A percentile compares a stretch with the other conserved stretches of the same genome.
Conservation (phyloP, 2,888 invertebrate genomes). For the Blastobasis lacticolella region DNA sequence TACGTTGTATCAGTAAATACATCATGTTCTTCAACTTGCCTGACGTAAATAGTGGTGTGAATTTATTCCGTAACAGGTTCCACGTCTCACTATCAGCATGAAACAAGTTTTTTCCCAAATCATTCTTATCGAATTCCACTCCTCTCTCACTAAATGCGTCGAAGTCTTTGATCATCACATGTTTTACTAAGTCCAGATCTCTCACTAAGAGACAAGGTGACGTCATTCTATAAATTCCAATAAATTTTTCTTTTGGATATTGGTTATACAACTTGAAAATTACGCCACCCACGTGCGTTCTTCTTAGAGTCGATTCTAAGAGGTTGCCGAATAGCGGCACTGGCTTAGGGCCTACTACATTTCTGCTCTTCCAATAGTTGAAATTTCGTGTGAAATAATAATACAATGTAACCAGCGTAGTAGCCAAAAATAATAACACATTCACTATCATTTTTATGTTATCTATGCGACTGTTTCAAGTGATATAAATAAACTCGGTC, state of each 20-base stretch:
- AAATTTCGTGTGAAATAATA: background rate
- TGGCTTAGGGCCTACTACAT: background rate
- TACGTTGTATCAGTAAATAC: conserved; percentile 29
- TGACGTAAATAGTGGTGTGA: conserved; percentile 44
- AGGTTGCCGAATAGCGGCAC: background rate
- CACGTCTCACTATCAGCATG: conserved; percentile 37
- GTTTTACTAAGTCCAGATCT: conserved; percentile 41
- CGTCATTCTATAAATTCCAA: conserved; percentile 40
- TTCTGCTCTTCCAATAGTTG: background rate
- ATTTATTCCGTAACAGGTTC: conserved; percentile 30
- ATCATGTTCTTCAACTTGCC: conserved; percentile 46
- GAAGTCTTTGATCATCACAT: conserved; percentile 44
- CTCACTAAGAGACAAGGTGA: conserved; percentile 33
- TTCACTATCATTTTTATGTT: no score
- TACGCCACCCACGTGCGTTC: no score
- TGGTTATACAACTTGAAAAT: no score
- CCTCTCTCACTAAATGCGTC: conserved; percentile 37
- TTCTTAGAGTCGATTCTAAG: no score
- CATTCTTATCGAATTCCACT: conserved; percentile 30
- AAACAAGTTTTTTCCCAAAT: conserved; percentile 37
- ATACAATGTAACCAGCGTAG: background rate
- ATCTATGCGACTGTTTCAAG: no score
- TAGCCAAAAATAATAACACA: no score
- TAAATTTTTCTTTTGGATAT: conserved; percentile 34
- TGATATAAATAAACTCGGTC: no score